Percentiles rank a stretch among this genome's conserved stretches.
Conservation (phyloP, 2,797 vertebrate species). For the Eutrigla gurnardus region DNA sequence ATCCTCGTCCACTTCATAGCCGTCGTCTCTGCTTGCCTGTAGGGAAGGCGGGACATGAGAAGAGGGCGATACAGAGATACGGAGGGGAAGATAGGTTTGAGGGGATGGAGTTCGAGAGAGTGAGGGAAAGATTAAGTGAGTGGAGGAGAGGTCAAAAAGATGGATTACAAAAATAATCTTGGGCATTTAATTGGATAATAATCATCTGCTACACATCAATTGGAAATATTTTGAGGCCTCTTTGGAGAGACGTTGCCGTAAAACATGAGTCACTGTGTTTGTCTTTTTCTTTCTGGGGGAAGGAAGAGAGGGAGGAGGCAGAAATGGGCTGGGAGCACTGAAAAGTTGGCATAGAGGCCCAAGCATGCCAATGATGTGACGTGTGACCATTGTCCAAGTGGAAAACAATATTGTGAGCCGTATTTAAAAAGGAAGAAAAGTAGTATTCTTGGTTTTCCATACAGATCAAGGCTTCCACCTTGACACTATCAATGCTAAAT, state of each 20-base stretch:
- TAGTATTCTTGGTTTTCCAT: not conserved
- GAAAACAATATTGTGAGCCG: slow-evolving; percentile 39
- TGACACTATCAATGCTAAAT: not conserved
- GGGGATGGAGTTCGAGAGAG: not conserved
- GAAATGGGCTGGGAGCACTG: slow-evolving; percentile 39
- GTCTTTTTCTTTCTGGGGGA: slow-evolving; percentile 34
- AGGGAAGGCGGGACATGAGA: not conserved
- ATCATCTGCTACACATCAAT: slow-evolving; percentile 52
- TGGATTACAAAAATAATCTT: slow-evolving; percentile 42
- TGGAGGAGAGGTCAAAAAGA: slow-evolving; percentile 30
- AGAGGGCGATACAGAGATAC: not conserved
- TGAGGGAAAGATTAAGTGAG: slow-evolving; percentile 6
- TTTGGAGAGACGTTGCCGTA: not conserved
- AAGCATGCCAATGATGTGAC: slow-evolving; percentile 47
- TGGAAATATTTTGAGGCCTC: slow-evolving; percentile 18
- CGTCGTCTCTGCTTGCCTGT: slow-evolving; percentile 91
- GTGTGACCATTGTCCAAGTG: slow-evolving; percentile 47
- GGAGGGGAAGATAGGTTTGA: slow-evolving; percentile 13
- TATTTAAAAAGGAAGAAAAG: slow-evolving; percentile 19
- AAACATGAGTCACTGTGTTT: slow-evolving; percentile 64
- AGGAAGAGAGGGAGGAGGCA: slow-evolving; percentile 53
- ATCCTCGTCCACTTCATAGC: slow-evolving; percentile 86
- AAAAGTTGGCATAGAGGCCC: slow-evolving; percentile 13
- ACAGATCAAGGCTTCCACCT: not conserved
- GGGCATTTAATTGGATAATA: slow-evolving; percentile 37